A percentile compares a stretch with the other conserved stretches of the same genome.
Evolutionary conservation across 2,797 vertebrate species (phyloP).

Genomic region (Serranus cabrilla): DNA sequence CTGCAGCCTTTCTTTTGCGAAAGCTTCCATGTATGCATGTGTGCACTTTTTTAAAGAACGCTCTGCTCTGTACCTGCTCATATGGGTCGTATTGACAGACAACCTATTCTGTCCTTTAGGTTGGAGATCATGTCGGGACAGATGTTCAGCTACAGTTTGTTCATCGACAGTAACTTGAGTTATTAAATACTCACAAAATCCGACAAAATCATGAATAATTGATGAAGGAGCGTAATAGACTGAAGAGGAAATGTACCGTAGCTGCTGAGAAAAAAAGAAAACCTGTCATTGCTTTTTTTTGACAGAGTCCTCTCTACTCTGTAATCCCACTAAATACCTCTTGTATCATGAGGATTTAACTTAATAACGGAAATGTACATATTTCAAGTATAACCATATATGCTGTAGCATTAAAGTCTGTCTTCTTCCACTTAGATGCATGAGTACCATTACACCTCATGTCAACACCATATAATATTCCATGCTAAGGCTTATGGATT

Average conservation of each 20-base stretch:
- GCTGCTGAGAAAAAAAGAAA: conserved; percentile 6
- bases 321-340: background rate
- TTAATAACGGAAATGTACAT: background rate
- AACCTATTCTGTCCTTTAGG: too few species aligned
- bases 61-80: too few species aligned
- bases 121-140: background rate
- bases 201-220: conserved; percentile 20
- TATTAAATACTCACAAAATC: conserved; percentile 6
- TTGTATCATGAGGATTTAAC: background rate
- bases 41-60: too few species aligned
- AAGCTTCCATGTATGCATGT: too few species aligned
- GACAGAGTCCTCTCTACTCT: background rate
- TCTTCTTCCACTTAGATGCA: background rate
- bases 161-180: conserved; percentile 9
- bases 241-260: background rate
- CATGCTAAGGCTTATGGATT: conserved; percentile 8
- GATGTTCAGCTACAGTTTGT: conserved; percentile 16
- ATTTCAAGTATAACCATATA: background rate
- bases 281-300: conserved; percentile 12
- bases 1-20: too few species aligned
- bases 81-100: too few species aligned
- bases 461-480: conserved; percentile 1
- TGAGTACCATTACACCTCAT: background rate
- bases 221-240: conserved; percentile 27
- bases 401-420: background rate